Percentiles rank a stretch among this genome's conserved stretches.
These are phyloP conservation scores for Macropus fuliginosus DNA, from an alignment of 2,797 vertebrate species.

Conservation along the genomic window DNA sequence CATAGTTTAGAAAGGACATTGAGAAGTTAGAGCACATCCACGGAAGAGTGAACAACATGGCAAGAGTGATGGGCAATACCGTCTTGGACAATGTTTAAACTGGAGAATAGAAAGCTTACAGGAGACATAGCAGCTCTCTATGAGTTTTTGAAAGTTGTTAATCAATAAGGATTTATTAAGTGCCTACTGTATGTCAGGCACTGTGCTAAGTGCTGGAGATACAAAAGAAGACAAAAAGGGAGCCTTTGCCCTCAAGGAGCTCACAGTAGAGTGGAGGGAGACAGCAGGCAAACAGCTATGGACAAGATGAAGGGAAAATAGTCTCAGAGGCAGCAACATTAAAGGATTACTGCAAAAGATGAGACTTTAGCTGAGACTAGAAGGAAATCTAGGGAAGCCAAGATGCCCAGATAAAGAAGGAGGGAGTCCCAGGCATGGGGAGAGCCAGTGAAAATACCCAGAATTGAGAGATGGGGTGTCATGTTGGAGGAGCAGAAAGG, in stretches of 20 bases:
- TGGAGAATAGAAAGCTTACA: not conserved
- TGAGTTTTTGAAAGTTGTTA: not conserved
- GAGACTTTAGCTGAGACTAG: not conserved
- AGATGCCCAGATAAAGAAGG: not conserved
- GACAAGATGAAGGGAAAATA: not conserved
- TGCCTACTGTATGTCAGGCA: not conserved
- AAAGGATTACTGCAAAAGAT: not conserved
- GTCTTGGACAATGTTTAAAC: not conserved
- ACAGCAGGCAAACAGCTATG: not conserved
- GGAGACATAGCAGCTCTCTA: not conserved
- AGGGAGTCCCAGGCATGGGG: not conserved
- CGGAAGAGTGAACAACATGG: not conserved
- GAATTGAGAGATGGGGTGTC: not conserved
- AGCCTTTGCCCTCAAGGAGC: not conserved
- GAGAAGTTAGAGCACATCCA: not conserved
- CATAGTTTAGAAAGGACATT: not conserved
- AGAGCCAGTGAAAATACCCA: not conserved
- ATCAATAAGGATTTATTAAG: not conserved
- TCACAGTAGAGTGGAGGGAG: not conserved
- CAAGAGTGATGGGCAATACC: not conserved
- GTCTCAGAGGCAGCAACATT: not conserved
- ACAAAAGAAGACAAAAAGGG: not conserved
- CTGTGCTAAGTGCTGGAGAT: not conserved
- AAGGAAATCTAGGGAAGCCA: not conserved
- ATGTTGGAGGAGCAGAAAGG: not conserved